Base-by-base conservation (phyloP, 2,797 vertebrate genomes). In the Notolabrus celidotus region DNA sequence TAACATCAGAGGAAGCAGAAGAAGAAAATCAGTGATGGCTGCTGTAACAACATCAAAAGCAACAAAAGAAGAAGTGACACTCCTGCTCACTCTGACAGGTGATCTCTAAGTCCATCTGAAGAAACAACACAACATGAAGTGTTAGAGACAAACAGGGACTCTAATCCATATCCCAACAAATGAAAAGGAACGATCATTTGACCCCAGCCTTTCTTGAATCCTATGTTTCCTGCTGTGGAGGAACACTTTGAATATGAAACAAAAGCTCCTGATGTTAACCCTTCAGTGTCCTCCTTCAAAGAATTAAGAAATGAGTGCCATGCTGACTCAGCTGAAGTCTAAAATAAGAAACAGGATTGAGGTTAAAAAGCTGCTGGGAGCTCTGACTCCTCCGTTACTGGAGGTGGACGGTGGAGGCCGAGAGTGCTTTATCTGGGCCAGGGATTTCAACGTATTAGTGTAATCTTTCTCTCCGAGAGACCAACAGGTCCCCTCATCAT, bases 391-490 rank as follows among this genome's bases (percentile, higher is more conserved):
- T 67, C 25, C 5, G 9, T 51, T 8, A 25, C 38, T 17, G 29
- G 36, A 69, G 57, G 51, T 20, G 70, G 60, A 43, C 0, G 56
- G 38, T 5, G 0, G 16, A 8, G 0, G 25, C 41, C 1, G 19
- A 36, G 54, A 38, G 67, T 9, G 56, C 8, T 74, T 78, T 62
- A 86, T 86, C 60, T 59, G 67, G 10, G 58, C 65, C 4, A 36
- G 7, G 81, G 86, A 81, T 87, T 88, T 84, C 39, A 19, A 64
- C 23, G 75, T 22, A 88, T 88, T 88, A 89, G 42, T 73, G 33
- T 87, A 86, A 89, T 89, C 89, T 85, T 69, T 29, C 58, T 56
- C 55, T 73, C 64, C n/a, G n/a, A 31, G 81, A 62, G 76, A 68
- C 64, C 77, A 73, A 82, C 76, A 82, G 83, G 76, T 84, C 75